Evolutionary conservation across 2,113 vertebrate genomes (phyloP).

Genomic region (Dissostichus mawsoni): DNA sequence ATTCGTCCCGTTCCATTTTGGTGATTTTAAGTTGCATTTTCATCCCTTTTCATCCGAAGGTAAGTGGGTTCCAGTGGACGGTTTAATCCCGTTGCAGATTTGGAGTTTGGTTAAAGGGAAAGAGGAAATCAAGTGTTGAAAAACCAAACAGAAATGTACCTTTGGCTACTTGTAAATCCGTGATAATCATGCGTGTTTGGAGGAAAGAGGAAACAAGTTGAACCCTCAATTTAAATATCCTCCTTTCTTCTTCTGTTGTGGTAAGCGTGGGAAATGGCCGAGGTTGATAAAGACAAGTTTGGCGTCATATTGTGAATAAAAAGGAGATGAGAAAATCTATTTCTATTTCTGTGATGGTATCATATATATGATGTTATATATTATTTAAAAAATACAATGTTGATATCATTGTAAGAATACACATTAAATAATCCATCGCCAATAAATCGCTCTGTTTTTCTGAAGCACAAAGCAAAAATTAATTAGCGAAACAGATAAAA

Average conservation of each 20-base stretch:
- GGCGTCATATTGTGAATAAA: background rate
- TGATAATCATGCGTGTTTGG: background rate
- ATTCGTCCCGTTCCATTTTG: background rate
- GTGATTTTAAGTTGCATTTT: background rate
- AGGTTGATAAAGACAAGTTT: constrained; percentile 50
- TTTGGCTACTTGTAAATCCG: constrained; percentile 50
- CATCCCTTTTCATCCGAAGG: background rate
- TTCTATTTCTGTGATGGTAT: background rate
- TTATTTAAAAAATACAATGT: too few species aligned
- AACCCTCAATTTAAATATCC: background rate
- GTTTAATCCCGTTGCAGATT: constrained; percentile 22
- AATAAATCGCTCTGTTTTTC: too few species aligned
- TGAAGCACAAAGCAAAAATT: too few species aligned
- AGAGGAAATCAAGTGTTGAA: constrained; percentile 6
- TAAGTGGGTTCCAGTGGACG: background rate
- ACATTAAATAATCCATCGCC: too few species aligned
- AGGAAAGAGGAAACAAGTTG: background rate
- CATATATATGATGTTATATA: too few species aligned
- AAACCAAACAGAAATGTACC: constrained; percentile 33
- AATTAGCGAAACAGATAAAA: too few species aligned
- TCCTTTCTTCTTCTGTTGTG: background rate
- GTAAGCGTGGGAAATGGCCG: constrained; percentile 27
- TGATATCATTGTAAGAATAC: too few species aligned
- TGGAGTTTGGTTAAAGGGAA: constrained; percentile 54
- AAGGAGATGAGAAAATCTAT: background rate